A percentile compares a stretch with the other conserved stretches of the same genome.
phyloP scores from a whole-genome alignment of 2,797 vertebrate species.

The Cheirogaleus major region DNA sequence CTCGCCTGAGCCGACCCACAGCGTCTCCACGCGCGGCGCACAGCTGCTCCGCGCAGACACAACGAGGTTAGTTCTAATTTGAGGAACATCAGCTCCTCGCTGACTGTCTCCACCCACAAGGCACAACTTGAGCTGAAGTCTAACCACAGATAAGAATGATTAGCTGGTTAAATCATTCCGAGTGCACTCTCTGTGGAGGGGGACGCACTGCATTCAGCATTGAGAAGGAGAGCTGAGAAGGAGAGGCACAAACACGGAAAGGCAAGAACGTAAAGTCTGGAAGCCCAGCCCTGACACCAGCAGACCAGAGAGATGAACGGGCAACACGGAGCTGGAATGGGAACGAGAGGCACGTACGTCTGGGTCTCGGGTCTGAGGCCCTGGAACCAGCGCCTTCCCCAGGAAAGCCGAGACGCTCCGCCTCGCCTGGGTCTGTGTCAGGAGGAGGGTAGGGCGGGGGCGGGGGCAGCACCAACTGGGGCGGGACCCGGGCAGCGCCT shows the following conservation, averaged over 20 bases:
- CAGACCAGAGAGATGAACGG: conserved; percentile 54
- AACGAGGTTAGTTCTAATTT: background rate
- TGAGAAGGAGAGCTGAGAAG: conserved; percentile 54
- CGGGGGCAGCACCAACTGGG: conserved; percentile 87
- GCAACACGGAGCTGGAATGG: conserved; percentile 69
- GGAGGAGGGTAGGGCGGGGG: conserved; percentile 89
- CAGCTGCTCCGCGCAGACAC: rapidly evolving
- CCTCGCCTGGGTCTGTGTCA: conserved; percentile 82
- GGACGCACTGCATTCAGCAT: conserved; percentile 74
- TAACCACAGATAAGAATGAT: rapidly evolving
- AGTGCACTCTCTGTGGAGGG: conserved; percentile 50
- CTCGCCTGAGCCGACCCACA: rapidly evolving
- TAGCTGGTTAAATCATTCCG: background rate
- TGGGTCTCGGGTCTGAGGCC: conserved; percentile 84
- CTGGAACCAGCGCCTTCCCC: conserved; percentile 83
- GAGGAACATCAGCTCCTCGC: background rate
- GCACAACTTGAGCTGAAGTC: background rate
- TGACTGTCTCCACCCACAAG: background rate
- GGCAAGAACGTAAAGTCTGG: conserved; percentile 73
- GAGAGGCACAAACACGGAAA: conserved; percentile 23
- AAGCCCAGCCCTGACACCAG: conserved; percentile 50
- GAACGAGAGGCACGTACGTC: conserved; percentile 88
- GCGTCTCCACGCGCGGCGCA: rapidly evolving
- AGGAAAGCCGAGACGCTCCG: conserved; percentile 79
- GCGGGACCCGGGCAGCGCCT: conserved; percentile 83